phyloP scores from a whole-genome alignment of 1,140 invertebrate species.

The Kradibia gibbosae region DNA sequence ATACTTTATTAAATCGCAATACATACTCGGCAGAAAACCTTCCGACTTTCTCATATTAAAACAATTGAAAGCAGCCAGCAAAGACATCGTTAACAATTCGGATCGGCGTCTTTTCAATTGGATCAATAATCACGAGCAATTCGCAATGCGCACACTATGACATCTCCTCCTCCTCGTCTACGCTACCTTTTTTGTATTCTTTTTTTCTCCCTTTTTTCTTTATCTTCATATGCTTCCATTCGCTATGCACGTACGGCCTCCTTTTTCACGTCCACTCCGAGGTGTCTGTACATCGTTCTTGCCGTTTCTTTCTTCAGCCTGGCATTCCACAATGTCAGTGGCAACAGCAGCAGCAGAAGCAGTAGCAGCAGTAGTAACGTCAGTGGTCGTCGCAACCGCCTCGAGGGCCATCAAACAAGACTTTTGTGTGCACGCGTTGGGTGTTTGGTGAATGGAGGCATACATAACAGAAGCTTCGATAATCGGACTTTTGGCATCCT shows the following conservation, averaged over 20 bases:
- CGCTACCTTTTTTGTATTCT: not conserved
- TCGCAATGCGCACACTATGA: constrained; percentile 4
- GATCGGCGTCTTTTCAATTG: constrained; percentile 47
- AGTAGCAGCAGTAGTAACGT: not conserved
- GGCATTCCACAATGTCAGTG: not conserved
- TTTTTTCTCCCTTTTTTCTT: not conserved
- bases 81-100: constrained; percentile 38
- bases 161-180: too few species aligned
- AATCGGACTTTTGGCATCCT: constrained; percentile 61
- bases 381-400: not conserved
- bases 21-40: constrained; percentile 42
- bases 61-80: constrained; percentile 47
- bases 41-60: constrained; percentile 26
- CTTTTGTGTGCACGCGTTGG: constrained; percentile 60
- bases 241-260: not conserved
- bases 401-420: constrained; percentile 49
- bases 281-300: constrained; percentile 8
- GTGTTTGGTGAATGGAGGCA: constrained; percentile 60
- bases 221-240: not conserved
- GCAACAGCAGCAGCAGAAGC: not conserved
- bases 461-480: constrained; percentile 55
- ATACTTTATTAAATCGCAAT: constrained; percentile 3
- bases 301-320: not conserved
- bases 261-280: not conserved
- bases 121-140: constrained; percentile 45